These are phyloP conservation scores for Barypeithes pellucidus DNA, from an alignment of 2,888 invertebrate species.

Conservation along the genomic window DNA sequence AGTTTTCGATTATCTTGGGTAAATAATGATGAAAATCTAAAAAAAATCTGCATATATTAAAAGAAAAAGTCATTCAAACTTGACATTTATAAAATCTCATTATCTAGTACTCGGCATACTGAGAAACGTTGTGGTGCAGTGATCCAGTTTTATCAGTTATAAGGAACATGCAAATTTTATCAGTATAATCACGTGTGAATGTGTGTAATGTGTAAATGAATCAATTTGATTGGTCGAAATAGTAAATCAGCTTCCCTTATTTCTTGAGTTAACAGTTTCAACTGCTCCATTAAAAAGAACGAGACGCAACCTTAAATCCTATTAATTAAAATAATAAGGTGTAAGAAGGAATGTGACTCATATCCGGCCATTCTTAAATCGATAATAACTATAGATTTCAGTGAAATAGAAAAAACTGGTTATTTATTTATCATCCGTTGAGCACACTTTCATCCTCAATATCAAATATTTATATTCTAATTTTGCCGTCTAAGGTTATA, in stretches of 20 bases:
- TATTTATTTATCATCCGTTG: constrained; percentile 11
- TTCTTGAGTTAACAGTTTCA: background rate
- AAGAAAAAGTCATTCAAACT: too few species aligned
- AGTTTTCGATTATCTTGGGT: too few species aligned
- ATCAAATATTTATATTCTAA: constrained; percentile 1
- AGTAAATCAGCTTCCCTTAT: background rate
- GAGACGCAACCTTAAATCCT: background rate
- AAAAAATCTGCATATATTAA: too few species aligned
- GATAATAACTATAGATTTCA: constrained; percentile 15
- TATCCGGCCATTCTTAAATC: constrained; percentile 19
- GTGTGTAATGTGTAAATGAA: too few species aligned
- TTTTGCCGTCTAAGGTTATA: background rate
- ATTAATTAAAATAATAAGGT: constrained; percentile 22
- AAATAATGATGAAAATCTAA: too few species aligned
- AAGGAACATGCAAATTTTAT: too few species aligned
- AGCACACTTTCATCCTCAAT: constrained; percentile 14
- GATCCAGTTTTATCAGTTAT: too few species aligned
- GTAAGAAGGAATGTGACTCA: constrained; percentile 14
- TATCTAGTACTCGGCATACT: too few species aligned
- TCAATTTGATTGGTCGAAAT: too few species aligned
- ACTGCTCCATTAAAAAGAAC: background rate
- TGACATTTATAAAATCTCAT: too few species aligned
- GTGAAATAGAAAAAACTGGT: constrained; percentile 21
- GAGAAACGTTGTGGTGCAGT: too few species aligned
- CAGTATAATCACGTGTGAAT: too few species aligned